Conservation (phyloP, 92 coral and sea anemone genomes). For the Zoanthus sociatus region DNA sequence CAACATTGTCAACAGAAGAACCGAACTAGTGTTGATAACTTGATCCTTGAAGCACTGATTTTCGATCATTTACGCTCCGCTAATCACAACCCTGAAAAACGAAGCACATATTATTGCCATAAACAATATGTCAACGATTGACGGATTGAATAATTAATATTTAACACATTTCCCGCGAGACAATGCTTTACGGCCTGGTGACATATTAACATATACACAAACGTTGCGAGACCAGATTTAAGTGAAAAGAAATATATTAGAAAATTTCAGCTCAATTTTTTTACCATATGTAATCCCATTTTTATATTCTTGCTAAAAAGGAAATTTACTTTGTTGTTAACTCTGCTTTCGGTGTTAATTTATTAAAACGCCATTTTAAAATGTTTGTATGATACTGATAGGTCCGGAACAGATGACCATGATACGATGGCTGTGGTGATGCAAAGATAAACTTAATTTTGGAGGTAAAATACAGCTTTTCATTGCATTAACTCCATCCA, state of each 20-base stretch:
- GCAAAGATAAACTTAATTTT: not conserved
- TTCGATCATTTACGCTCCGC: conserved; percentile 47
- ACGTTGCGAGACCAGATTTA: not conserved
- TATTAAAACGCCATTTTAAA: conserved; percentile 6
- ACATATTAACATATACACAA: conserved; percentile 35
- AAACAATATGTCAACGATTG: conserved; percentile 42
- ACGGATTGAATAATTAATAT: conserved; percentile 39
- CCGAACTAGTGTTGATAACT: conserved; percentile 5
- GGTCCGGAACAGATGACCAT: not conserved
- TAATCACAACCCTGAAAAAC: conserved; percentile 47
- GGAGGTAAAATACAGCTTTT: conserved; percentile 8
- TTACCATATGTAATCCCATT: not conserved
- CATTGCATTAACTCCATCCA: not conserved
- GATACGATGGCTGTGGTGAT: not conserved
- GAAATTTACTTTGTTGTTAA: not conserved
- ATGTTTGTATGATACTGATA: not conserved
- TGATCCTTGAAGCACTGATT: conserved; percentile 25
- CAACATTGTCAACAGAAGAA: not conserved
- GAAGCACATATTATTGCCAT: conserved; percentile 46
- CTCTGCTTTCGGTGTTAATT: not conserved
- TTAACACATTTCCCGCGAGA: conserved; percentile 55
- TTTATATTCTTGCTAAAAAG: not conserved
- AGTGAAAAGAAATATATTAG: not conserved
- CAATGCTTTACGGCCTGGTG: conserved; percentile 40
- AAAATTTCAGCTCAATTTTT: not conserved